These are phyloP conservation scores for Spondyliosoma cantharus DNA, from an alignment of 2,797 vertebrate genomes.

Conservation along the genomic window DNA sequence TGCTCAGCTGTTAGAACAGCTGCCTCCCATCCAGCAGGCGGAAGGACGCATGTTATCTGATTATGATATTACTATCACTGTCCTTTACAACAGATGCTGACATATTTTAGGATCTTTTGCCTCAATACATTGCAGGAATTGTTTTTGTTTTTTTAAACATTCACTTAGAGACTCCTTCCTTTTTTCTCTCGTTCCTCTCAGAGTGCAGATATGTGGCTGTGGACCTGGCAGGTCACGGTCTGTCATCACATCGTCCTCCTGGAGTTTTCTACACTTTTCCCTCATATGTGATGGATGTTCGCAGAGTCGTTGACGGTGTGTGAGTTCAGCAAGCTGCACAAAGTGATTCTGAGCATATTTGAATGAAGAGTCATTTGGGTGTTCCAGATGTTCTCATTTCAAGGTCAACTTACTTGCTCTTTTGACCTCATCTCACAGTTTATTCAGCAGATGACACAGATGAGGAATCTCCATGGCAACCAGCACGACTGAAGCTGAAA, in stretches of 20 bases:
- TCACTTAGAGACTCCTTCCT: background rate
- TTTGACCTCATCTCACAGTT: background rate
- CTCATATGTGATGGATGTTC: constrained; percentile 86
- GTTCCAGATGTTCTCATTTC: too few species aligned
- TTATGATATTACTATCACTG: background rate
- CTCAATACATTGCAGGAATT: too few species aligned
- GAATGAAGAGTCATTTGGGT: too few species aligned
- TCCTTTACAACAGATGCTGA: background rate
- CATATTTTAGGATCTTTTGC: background rate
- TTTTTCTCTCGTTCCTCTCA: constrained; percentile 59
- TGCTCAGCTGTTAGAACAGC: background rate
- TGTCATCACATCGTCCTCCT: constrained; percentile 88
- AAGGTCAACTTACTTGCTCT: background rate
- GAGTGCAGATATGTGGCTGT: constrained; percentile 88
- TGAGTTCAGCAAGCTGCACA: constrained; percentile 11
- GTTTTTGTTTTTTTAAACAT: too few species aligned
- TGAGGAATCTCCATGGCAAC: background rate
- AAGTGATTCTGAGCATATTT: background rate
- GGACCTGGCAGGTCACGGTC: constrained; percentile 91
- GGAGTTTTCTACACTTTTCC: constrained; percentile 85
- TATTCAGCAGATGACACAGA: background rate
- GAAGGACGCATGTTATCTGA: background rate
- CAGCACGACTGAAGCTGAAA: background rate
- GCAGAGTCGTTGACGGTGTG: constrained; percentile 85
- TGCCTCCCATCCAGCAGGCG: background rate